A percentile compares a stretch with the other conserved stretches of the same genome.
These are phyloP conservation scores for Caprella mutica DNA, from an alignment of 2,888 invertebrate genomes.

Conservation along the genomic window DNA sequence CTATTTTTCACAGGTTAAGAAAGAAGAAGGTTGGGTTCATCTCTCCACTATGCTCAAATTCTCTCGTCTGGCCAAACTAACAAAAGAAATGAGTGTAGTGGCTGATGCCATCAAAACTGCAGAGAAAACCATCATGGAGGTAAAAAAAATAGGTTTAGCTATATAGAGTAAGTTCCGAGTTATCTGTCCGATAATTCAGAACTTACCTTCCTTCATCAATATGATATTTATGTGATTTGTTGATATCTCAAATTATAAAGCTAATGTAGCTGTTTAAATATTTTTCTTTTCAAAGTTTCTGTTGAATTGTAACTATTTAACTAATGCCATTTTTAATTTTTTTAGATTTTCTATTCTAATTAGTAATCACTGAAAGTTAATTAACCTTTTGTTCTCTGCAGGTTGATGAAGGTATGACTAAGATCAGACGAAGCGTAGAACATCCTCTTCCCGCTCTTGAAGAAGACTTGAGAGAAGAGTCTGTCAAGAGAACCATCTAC, in stretches of 20 bases:
- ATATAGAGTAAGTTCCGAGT: not conserved
- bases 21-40: conserved; percentile 60
- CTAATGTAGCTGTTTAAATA: too few relatives aligned
- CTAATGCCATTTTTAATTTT: not conserved
- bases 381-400: conserved; percentile 4
- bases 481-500: conserved; percentile 66
- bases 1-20: conserved; percentile 33
- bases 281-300: not conserved
- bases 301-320: not conserved
- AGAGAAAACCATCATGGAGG: conserved; percentile 57
- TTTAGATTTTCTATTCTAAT: not conserved
- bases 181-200: not conserved
- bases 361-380: not conserved
- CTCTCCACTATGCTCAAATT: conserved; percentile 73
- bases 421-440: conserved; percentile 61
- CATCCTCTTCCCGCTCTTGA: conserved; percentile 70
- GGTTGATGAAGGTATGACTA: conserved; percentile 54
- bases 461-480: conserved; percentile 66
- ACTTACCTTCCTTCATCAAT: too few relatives aligned
- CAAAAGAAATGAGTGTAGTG: conserved; percentile 57
- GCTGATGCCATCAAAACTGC: conserved; percentile 62
- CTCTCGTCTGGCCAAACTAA: conserved; percentile 65
- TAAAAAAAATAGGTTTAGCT: too few relatives aligned
- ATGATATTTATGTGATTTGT: too few relatives aligned
- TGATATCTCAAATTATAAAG: too few relatives aligned